phyloP scores from a whole-genome alignment of 2,888 invertebrate species.

The Caenorhabditis macrosperma region DNA sequence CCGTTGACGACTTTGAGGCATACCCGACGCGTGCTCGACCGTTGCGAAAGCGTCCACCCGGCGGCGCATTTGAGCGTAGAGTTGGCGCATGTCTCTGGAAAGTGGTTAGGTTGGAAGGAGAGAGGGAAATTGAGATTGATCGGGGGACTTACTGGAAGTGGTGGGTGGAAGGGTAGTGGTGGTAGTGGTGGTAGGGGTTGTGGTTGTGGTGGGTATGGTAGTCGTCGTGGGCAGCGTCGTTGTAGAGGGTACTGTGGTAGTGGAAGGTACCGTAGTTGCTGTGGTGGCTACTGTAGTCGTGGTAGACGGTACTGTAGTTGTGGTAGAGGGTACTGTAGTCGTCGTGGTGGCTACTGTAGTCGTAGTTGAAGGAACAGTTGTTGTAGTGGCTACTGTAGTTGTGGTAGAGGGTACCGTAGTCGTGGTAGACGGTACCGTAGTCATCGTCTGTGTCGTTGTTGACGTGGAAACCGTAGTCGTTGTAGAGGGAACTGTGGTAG shows the following conservation, averaged over 20 bases:
- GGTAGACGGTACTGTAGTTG: neutral
- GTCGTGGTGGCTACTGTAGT: slow-evolving; percentile 11
- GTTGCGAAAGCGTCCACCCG: slow-evolving; percentile 30
- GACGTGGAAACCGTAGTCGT: neutral
- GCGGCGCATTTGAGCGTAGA: slow-evolving; percentile 16
- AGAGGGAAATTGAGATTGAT: neutral
- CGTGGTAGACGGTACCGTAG: neutral
- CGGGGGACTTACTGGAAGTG: neutral
- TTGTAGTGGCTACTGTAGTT: neutral
- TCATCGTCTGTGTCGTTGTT: neutral
- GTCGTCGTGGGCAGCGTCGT: neutral
- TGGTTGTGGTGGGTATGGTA: neutral
- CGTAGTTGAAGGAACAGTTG: slow-evolving; percentile 1
- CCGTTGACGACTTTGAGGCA: slow-evolving; percentile 40
- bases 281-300: neutral
- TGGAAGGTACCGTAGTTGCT: neutral
- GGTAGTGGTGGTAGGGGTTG: neutral
- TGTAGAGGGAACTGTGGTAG: neutral
- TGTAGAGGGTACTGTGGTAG: neutral
- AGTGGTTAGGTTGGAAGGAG: neutral
- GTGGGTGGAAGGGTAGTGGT: neutral
- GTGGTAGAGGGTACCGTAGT: neutral
- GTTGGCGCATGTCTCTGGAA: slow-evolving; percentile 24
- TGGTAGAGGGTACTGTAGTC: neutral
- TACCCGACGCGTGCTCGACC: slow-evolving; percentile 17